A percentile compares a stretch with the other conserved stretches of the same genome.
Evolutionary conservation across 1,140 invertebrate species (phyloP).

Genomic region (Lasaia peninsularis): DNA sequence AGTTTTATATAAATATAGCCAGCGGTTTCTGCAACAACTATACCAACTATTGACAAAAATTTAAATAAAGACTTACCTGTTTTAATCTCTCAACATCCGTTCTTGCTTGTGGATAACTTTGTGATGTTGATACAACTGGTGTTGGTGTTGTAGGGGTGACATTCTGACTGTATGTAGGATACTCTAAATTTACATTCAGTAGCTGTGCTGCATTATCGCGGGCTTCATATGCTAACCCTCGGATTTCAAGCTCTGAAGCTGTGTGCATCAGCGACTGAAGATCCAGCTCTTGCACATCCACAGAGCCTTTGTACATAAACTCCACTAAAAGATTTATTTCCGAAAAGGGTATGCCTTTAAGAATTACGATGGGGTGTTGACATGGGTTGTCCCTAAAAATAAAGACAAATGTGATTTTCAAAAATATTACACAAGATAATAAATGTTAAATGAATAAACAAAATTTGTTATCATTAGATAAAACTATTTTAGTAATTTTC

Average conservation of each 20-base stretch:
- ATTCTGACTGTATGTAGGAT: constrained; percentile 59
- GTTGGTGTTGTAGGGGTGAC: constrained; percentile 30
- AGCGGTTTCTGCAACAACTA: not conserved
- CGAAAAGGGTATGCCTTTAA: constrained; percentile 82
- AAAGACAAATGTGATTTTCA: constrained; percentile 7
- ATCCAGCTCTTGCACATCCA: constrained; percentile 83
- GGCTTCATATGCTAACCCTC: constrained; percentile 77
- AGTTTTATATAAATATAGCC: too few relatives aligned
- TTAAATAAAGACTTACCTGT: constrained; percentile 48
- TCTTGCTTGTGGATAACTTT: constrained; percentile 48
- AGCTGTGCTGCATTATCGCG: constrained; percentile 73
- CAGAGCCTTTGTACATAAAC: constrained; percentile 86
- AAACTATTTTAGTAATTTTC: constrained; percentile 38
- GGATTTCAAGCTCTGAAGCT: constrained; percentile 81
- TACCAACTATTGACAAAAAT: not conserved
- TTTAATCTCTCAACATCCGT: constrained; percentile 74
- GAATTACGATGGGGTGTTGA: constrained; percentile 84
- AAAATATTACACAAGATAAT: not conserved
- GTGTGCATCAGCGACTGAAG: constrained; percentile 82
- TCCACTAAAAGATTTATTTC: constrained; percentile 84
- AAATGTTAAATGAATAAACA: constrained; percentile 27
- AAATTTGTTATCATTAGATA: constrained; percentile 56
- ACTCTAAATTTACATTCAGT: constrained; percentile 73
- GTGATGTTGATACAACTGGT: constrained; percentile 36
- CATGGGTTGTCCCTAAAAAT: constrained; percentile 81